phyloP scores from a whole-genome alignment of 2,888 invertebrate genomes.

The Elgonia sp. region DNA sequence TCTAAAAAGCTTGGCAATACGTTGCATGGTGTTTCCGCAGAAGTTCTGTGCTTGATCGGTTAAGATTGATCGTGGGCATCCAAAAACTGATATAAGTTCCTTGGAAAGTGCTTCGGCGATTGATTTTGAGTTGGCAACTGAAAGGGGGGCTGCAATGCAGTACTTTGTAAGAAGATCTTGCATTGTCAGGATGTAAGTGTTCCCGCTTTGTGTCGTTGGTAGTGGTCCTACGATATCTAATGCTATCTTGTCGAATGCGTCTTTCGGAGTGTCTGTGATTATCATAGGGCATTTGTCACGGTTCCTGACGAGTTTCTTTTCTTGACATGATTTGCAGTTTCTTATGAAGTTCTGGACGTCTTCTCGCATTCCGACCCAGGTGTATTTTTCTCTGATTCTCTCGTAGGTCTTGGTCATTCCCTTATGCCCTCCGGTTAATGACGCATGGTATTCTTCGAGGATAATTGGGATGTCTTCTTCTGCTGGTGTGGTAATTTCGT shows the following conservation, averaged over 20 bases:
- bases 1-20: not conserved
- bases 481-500: not conserved
- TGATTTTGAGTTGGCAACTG: not conserved
- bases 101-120: not conserved
- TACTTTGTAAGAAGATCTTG: conserved; percentile 6
- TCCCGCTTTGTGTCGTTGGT: not conserved
- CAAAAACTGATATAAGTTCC: not conserved
- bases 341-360: not conserved
- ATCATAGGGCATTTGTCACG: not conserved
- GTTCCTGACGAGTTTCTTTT: not conserved
- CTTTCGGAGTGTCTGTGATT: conserved; percentile 2
- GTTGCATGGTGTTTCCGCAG: not conserved
- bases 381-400: not conserved
- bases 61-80: not conserved
- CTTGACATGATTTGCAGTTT: not conserved
- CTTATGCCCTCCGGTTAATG: not conserved
- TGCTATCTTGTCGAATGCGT: not conserved
- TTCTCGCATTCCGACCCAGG: not conserved
- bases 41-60: conserved; percentile 11
- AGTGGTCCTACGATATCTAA: conserved; percentile 7
- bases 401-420: conserved; percentile 5
- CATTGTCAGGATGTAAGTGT: not conserved
- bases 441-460: not conserved
- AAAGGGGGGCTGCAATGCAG: not conserved
- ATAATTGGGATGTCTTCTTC: not conserved